phyloP scores from a whole-genome alignment of 2,888 invertebrate species.

The Lissocephala sabroskyi region DNA sequence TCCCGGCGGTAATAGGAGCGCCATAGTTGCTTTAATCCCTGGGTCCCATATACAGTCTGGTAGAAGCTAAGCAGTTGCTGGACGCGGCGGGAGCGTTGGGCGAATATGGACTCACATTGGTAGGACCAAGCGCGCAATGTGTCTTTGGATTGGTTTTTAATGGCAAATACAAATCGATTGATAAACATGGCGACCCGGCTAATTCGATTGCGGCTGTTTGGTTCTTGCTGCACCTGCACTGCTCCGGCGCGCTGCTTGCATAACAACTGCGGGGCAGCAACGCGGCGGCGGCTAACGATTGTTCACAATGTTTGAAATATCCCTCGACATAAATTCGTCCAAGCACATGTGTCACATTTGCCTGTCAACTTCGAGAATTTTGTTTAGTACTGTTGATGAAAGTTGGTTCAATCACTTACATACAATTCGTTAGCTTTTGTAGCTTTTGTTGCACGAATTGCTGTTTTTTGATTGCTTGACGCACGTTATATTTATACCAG shows the following conservation, averaged over 20 bases:
- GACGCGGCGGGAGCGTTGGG: slow-evolving; percentile 77
- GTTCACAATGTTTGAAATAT: slow-evolving; percentile 16
- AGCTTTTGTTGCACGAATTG: too few relatives aligned
- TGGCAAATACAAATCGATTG: slow-evolving; percentile 61
- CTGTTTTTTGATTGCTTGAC: too few relatives aligned
- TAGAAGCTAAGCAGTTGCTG: slow-evolving; percentile 79
- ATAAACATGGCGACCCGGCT: slow-evolving; percentile 50
- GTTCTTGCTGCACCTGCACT: slow-evolving; percentile 16
- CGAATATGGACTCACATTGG: slow-evolving; percentile 76
- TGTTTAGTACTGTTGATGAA: too few relatives aligned
- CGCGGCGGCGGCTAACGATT: slow-evolving; percentile 23
- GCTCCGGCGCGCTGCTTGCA: slow-evolving; percentile 39
- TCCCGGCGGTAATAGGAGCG: slow-evolving; percentile 66
- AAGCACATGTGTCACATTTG: slow-evolving; percentile 41
- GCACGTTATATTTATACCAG: too few relatives aligned
- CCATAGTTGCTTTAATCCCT: slow-evolving; percentile 75
- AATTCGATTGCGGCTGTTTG: slow-evolving; percentile 36
- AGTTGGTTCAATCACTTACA: too few relatives aligned
- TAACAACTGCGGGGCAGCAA: slow-evolving; percentile 30
- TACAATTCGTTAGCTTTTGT: too few relatives aligned
- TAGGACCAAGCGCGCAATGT: slow-evolving; percentile 75
- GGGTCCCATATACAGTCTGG: slow-evolving; percentile 77
- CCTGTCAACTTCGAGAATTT: not conserved
- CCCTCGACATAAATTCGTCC: slow-evolving; percentile 29
- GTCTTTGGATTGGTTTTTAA: slow-evolving; percentile 73